Base-by-base conservation (phyloP, 2,888 invertebrate species). In the Synergus gifuensis region DNA sequence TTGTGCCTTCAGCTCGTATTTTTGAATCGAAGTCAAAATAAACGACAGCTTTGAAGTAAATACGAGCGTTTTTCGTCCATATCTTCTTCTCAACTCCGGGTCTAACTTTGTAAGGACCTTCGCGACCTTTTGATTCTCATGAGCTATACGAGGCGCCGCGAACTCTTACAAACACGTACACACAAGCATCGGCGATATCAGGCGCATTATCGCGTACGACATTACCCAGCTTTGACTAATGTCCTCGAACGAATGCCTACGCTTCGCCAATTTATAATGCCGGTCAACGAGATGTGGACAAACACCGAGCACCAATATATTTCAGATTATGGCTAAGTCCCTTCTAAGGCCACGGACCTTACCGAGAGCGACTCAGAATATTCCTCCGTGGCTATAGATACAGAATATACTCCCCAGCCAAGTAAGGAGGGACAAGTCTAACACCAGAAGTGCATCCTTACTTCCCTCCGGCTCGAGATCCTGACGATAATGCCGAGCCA, bases 181-280 rank as follows among this genome's bases (percentile, higher is more conserved):
- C 84, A 83, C 85, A 76, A 79, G 81, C 83, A 84, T 82, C 82
- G 83, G 85, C 89, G 91, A 89, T 92, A 91, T 92, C 91, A 90
- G 90, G 79, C 87, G 89, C 89, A 91, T 91, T 92, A 91, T 92
- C 92, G 91, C 89, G 85, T 86, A 88, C 90, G 91, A 91, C 91
- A 90, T 91, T 91, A 89, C 89, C 87, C 84, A 88, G 86, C 90
- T 92, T 92, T 92, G 92, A 92, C 91, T 92, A 92, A 92, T 92
- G 92, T 92, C 88, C 91, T 87, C 90, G 90, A 90, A 89, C 90
- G 90, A 91, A 92, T 91, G 91, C 91, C 91, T 91, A 91, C 91
- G 91, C 91, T 90, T 90, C 89, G 89, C 90, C 92, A 90, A 91
- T 92, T 92, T 92, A 92, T 92, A 91, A 91, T 90, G 89, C 89